Percentiles rank a stretch among this genome's conserved stretches.
These are phyloP conservation scores for Dioctria rufipes DNA, from an alignment of 2,888 invertebrate species.

Conservation along the genomic window DNA sequence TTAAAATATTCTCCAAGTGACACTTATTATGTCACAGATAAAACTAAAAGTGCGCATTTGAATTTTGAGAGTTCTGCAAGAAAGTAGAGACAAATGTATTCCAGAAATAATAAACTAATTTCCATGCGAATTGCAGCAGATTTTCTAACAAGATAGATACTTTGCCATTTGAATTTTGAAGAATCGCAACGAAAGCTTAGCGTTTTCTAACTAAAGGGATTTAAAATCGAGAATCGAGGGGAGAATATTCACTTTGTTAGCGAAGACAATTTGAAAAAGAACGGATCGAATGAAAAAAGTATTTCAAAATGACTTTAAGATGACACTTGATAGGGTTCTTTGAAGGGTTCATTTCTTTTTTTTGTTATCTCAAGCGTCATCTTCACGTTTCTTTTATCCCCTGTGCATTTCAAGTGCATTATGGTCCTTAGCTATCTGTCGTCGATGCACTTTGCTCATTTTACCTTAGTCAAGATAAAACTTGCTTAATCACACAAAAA, in stretches of 20 bases:
- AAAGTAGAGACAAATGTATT: not conserved
- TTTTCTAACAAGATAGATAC: constrained; percentile 33
- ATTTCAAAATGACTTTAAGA: constrained; percentile 26
- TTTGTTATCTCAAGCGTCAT: constrained; percentile 5
- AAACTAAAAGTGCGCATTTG: not conserved
- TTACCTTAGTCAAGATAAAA: constrained; percentile 2
- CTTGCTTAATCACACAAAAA: not conserved
- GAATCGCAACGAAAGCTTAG: not conserved
- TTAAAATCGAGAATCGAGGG: not conserved
- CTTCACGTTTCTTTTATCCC: constrained; percentile 22
- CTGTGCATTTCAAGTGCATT: constrained; percentile 18
- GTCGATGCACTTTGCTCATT: not conserved
- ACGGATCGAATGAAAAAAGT: constrained; percentile 16
- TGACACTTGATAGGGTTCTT: constrained; percentile 31
- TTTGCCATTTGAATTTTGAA: constrained; percentile 29
- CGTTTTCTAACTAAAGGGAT: not conserved
- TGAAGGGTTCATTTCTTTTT: constrained; percentile 16
- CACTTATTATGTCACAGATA: not conserved
- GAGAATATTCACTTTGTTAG: constrained; percentile 20
- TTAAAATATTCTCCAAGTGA: too few relatives aligned
- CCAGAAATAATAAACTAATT: constrained; percentile 43
- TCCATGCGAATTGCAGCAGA: constrained; percentile 38
- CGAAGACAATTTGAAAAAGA: constrained; percentile 6
- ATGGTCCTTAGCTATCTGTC: not conserved
- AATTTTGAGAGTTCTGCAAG: not conserved